A percentile compares a stretch with the other conserved stretches of the same genome.
Evolutionary conservation across 2,113 vertebrate species (phyloP).

Genomic region (Eretmochelys imbricata): DNA sequence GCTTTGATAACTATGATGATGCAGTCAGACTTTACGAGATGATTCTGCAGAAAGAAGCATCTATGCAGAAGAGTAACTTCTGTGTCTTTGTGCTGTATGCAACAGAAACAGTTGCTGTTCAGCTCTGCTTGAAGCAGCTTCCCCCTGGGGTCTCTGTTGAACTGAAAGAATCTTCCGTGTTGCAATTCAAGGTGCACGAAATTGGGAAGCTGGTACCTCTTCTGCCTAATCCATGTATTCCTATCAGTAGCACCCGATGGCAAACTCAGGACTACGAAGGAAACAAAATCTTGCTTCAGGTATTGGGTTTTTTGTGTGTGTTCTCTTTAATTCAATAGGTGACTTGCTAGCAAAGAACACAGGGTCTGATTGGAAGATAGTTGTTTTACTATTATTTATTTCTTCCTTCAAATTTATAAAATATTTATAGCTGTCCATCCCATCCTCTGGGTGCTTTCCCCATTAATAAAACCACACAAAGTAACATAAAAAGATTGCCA

Average conservation of each 20-base stretch:
- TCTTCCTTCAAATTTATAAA: not conserved
- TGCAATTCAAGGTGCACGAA: constrained; percentile 92
- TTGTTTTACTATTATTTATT: not conserved
- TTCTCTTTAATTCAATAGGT: not conserved
- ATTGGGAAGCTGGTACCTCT: constrained; percentile 95
- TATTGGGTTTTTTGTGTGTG: constrained; percentile 48
- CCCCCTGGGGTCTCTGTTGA: constrained; percentile 82
- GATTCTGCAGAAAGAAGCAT: constrained; percentile 84
- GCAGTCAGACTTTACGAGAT: constrained; percentile 89
- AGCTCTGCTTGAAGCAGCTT: constrained; percentile 92
- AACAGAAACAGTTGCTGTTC: constrained; percentile 74
- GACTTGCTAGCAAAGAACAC: fast-evolving
- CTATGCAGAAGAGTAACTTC: constrained; percentile 79
- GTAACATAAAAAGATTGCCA: not conserved
- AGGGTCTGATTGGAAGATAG: not conserved
- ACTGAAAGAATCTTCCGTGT: constrained; percentile 81
- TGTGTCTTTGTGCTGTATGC: constrained; percentile 85
- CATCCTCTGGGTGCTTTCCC: not conserved
- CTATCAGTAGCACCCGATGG: constrained; percentile 92
- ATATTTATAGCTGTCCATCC: fast-evolving
- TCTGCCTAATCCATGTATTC: constrained; percentile 91
- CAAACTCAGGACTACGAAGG: constrained; percentile 95
- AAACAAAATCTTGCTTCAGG: constrained; percentile 94
- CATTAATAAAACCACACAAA: not conserved
- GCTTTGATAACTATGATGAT: constrained; percentile 91